phyloP scores from a whole-genome alignment of 2,113 vertebrate genomes.

The Dolichallabes microphthalmus region DNA sequence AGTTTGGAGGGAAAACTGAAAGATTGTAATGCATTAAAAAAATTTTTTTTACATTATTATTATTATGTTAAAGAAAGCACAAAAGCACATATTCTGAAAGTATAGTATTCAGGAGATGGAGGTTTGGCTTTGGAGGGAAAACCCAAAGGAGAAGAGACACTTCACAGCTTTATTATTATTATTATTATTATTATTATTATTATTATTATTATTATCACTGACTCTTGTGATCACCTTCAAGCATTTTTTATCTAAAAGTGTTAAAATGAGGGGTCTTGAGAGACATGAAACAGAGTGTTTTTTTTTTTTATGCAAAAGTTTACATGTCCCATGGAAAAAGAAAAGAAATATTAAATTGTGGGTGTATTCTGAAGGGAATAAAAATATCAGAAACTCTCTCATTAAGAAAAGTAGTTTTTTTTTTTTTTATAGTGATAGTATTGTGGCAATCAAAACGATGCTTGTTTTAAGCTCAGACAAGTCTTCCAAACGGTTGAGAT shows the following conservation, averaged over 20 bases:
- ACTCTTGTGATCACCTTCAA: neutral
- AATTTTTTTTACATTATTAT: no score
- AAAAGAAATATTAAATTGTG: neutral
- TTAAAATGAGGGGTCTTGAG: neutral
- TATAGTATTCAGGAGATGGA: neutral
- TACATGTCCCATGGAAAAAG: neutral
- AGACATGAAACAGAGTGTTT: neutral
- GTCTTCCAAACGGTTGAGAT: no score
- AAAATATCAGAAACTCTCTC: neutral
- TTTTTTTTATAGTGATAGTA: no score
- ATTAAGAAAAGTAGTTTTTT: no score
- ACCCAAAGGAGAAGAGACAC: neutral
- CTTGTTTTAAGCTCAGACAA: no score
- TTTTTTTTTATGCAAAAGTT: neutral
- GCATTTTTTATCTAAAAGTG: neutral
- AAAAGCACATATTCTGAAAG: neutral
- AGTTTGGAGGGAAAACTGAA: no score
- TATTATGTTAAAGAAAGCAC: no score
- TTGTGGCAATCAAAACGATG: no score
- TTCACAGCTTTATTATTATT: neutral
- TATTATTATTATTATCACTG: neutral
- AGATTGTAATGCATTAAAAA: no score
- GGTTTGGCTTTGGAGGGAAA: neutral
- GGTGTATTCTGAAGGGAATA: neutral
- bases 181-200: no score